A percentile compares a stretch with the other conserved stretches of the same genome.
Conservation (phyloP, 1,140 invertebrate genomes). For the Drosophila trapezifrons region DNA sequence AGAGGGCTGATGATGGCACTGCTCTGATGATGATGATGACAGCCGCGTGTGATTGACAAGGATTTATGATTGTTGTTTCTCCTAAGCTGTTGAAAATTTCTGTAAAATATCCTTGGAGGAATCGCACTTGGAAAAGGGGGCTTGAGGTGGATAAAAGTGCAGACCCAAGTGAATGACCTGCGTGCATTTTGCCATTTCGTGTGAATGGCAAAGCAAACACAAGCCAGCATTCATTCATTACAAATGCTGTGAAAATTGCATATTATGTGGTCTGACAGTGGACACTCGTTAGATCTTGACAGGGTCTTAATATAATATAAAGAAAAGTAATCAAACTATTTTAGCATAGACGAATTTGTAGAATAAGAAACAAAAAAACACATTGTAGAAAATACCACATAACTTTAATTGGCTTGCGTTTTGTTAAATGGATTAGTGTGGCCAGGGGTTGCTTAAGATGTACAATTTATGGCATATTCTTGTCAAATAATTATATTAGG, state of each 20-base stretch:
- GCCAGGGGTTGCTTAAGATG: neutral
- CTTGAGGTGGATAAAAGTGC: neutral
- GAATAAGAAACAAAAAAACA: neutral
- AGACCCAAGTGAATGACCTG: slow-evolving; percentile 62
- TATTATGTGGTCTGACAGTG: slow-evolving; percentile 35
- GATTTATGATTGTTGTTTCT: slow-evolving; percentile 79
- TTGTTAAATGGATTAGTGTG: neutral
- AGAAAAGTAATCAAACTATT: neutral
- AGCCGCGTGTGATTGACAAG: slow-evolving; percentile 81
- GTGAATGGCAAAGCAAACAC: slow-evolving; percentile 47
- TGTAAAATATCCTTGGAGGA: slow-evolving; percentile 56
- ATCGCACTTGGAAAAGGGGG: neutral
- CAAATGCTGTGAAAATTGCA: slow-evolving; percentile 72
- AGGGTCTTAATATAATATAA: neutral
- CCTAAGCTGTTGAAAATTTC: slow-evolving; percentile 63
- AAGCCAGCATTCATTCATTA: slow-evolving; percentile 47
- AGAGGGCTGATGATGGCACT: slow-evolving; percentile 20
- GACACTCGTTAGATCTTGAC: neutral
- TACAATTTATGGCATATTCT: neutral
- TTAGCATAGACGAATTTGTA: too few species aligned
- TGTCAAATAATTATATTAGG: too few species aligned
- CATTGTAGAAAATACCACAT: neutral
- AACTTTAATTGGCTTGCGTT: neutral
- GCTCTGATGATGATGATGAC: slow-evolving; percentile 72
- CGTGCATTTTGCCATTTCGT: slow-evolving; percentile 33